A percentile compares a stretch with the other conserved stretches of the same genome.
Evolutionary conservation across 2,113 vertebrate species (phyloP).

Genomic region (Ptychochromis oligacanthus): DNA sequence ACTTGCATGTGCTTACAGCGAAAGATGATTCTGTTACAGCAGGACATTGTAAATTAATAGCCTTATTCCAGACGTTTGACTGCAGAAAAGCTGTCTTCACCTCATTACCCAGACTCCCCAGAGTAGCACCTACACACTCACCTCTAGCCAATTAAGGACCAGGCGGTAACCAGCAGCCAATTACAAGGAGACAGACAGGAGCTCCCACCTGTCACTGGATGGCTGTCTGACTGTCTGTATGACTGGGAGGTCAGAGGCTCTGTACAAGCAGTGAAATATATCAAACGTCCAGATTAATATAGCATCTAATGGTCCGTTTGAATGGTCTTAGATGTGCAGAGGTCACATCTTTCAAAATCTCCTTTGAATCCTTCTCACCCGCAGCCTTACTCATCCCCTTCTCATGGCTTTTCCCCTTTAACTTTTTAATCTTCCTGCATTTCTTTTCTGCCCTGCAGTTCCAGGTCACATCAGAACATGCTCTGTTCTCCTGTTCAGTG

Average conservation of each 20-base stretch:
- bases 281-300: slow-evolving; percentile 37
- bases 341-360: background rate
- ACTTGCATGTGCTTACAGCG: background rate
- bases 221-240: slow-evolving; percentile 37
- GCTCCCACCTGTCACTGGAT: slow-evolving; percentile 52
- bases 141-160: slow-evolving; percentile 71
- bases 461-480: slow-evolving; percentile 96
- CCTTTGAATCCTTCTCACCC: slow-evolving; percentile 2
- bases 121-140: slow-evolving; percentile 59
- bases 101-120: slow-evolving; percentile 67
- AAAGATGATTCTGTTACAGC: slow-evolving; percentile 37
- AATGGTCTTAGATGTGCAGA: background rate
- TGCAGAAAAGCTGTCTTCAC: slow-evolving; percentile 48
- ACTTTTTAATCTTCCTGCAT: background rate
- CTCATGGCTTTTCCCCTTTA: background rate
- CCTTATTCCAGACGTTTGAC: slow-evolving; percentile 40
- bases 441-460: slow-evolving; percentile 81
- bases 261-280: slow-evolving; percentile 34
- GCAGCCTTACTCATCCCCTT: background rate
- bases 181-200: slow-evolving; percentile 49
- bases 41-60: slow-evolving; percentile 48
- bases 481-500: slow-evolving; percentile 97
- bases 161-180: slow-evolving; percentile 52
- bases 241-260: background rate
- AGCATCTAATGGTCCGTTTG: background rate